Base-by-base conservation (phyloP, 2,113 vertebrate species). In the Mustelus asterias region DNA sequence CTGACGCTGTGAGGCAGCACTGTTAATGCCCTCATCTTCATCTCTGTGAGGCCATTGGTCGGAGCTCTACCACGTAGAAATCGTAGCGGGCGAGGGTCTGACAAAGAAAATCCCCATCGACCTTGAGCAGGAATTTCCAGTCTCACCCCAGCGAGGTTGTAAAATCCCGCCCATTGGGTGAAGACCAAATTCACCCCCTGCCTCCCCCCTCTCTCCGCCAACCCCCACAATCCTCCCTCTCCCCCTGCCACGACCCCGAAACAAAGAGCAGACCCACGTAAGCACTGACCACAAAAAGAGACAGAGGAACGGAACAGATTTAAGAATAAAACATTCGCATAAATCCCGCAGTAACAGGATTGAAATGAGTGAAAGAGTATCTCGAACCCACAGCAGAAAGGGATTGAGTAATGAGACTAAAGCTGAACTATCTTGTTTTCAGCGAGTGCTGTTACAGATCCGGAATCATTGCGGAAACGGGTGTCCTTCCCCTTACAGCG, bases 331-430 rank as follows among this genome's bases (percentile, higher is more conserved):
- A 70, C n/a, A 24, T 41, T 92, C 67, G 24, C 37, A 70, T 48
- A 13, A 94, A 26, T 20, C 65, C 41, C n/a, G 37, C 65, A 70
- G 41, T 94, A 94, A 94, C 93, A 70, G 93, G 65, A 94, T 94
- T 94, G 44, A 70, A 94, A 48, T 69, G 63, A 70, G 22, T 26
- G 93, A 22, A 33, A 67, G 63, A 67, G 58, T 26, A 70, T 70
- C 63, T 67, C 37, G 33, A 69, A 94, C 67, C 67, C 41, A 70
- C 65, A 70, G 67, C 65, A 67, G 67, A 70, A 94, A 94, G 41
- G n/a, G 37, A 70, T 26, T 94, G 37, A 94, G 67, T 94, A 24
- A 70, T 69, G 67, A 70, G 37, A 44, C 37, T 69, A 70, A 70
- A 67, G 41, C 65, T 48, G 65, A 44, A 44, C 65, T 69, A 70